Conservation (phyloP, 2,113 vertebrate species). For the Puntigrus tetrazona region DNA sequence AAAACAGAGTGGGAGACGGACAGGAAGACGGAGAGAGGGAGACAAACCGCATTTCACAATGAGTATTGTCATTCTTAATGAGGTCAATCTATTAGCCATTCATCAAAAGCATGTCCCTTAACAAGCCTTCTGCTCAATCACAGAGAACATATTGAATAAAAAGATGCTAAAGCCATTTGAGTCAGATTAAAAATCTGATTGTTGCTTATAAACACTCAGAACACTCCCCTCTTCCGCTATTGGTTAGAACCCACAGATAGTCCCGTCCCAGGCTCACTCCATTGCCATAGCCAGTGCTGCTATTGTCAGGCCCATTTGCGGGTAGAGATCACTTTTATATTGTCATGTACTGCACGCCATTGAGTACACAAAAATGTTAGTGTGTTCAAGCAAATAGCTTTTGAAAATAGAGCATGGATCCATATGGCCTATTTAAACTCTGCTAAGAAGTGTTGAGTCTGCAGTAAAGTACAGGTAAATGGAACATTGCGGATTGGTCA, state of each 20-base stretch:
- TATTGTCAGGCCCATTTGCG: neutral
- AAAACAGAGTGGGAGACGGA: constrained; percentile 8
- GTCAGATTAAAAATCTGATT: neutral
- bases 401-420: constrained; percentile 61
- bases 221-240: neutral
- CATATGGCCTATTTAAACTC: constrained; percentile 62
- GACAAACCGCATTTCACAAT: constrained; percentile 41
- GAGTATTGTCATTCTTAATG: constrained; percentile 57
- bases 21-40: constrained; percentile 46
- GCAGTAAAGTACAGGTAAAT: constrained; percentile 57
- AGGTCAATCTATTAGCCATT: constrained; percentile 61
- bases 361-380: neutral
- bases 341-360: neutral
- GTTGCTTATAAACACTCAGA: neutral
- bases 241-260: neutral
- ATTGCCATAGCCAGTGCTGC: neutral
- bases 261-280: neutral
- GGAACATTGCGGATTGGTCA: constrained; percentile 39
- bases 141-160: constrained; percentile 15
- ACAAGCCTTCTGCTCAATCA: constrained; percentile 25
- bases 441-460: constrained; percentile 51
- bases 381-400: neutral
- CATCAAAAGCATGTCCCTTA: constrained; percentile 53
- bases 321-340: neutral
- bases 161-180: neutral